A percentile compares a stretch with the other conserved stretches of the same genome.
phyloP scores from a whole-genome alignment of 2,888 invertebrate species.

The Dichetophora obliterata region DNA sequence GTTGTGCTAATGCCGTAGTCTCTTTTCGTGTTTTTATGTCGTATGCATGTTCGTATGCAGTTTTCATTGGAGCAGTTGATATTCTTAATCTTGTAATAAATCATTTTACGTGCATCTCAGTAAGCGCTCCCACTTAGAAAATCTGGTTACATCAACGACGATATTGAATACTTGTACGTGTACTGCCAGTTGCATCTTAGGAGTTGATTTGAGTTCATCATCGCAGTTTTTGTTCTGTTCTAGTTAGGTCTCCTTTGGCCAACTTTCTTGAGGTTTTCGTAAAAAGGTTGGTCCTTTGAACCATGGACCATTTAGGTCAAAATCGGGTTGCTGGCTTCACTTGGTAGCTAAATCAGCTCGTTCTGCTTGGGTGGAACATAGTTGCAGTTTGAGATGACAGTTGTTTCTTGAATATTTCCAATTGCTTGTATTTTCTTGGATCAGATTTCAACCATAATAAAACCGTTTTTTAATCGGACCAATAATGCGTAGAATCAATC shows the following conservation, averaged over 20 bases:
- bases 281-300: neutral
- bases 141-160: neutral
- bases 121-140: neutral
- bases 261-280: neutral
- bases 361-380: too few species aligned
- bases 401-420: constrained; percentile 46
- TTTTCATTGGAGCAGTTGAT: neutral
- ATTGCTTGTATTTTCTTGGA: neutral
- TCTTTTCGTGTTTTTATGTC: too few species aligned
- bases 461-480: too few species aligned
- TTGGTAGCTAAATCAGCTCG: neutral
- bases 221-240: neutral
- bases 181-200: neutral
- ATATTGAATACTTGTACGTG: neutral
- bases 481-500: too few species aligned
- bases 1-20: too few species aligned
- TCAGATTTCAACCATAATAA: too few species aligned
- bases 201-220: neutral
- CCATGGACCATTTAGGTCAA: neutral
- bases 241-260: neutral
- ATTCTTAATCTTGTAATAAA: neutral
- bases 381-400: too few species aligned
- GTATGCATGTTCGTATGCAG: too few species aligned
- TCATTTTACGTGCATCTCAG: neutral
- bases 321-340: neutral